Base-by-base conservation (phyloP, 2,888 invertebrate species). In the Microplitis manilae region DNA sequence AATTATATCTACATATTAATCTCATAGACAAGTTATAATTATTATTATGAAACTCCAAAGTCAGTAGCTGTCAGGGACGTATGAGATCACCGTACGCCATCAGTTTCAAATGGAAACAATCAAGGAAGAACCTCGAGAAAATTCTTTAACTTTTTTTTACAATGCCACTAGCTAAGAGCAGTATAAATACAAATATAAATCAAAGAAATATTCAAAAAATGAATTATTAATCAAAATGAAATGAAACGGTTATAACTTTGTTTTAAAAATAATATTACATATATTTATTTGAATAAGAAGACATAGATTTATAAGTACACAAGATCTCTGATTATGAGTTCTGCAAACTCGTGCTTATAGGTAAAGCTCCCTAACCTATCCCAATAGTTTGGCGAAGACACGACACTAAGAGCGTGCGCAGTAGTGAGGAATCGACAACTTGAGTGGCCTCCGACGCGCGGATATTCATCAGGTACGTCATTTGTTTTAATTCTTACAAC, bases 31-130 rank as follows among this genome's bases (percentile, higher is more conserved):
- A 30, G 2, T 30, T 30, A 30, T 50, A 50, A 65, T 65, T 13
- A 30, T 62, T 38, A 30, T 65, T 65, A 38, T 62, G 62, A 62
- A 15, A 73, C 20, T 41, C 68, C 17, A 41, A 40, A 70, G 70
- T 30, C 59, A 70, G 17, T 70, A 50, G 60, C 70, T 72, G 74
- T 77, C 77, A 77, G 74, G 77, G 77, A 61, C 74, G 70, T 38
- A 71, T 77, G 77, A 77, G 74, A 77, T 77, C 77, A 77, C 71
- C 74, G 71, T 70, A 74, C 67, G 73, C 67, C 50, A 73, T 73
- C 30, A 15, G 65, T 67, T 59, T 13, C 20, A 39, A 50, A 73
- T 73, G 67, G 64, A 72, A 72, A 72, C 64, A 39, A 72, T 72
- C 62, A 65, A 73, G 73, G 73, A 73, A 73, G 73, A 73, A 67